Evolutionary conservation across 1,140 invertebrate species (phyloP).

Genomic region (Aleiodes sp.): DNA sequence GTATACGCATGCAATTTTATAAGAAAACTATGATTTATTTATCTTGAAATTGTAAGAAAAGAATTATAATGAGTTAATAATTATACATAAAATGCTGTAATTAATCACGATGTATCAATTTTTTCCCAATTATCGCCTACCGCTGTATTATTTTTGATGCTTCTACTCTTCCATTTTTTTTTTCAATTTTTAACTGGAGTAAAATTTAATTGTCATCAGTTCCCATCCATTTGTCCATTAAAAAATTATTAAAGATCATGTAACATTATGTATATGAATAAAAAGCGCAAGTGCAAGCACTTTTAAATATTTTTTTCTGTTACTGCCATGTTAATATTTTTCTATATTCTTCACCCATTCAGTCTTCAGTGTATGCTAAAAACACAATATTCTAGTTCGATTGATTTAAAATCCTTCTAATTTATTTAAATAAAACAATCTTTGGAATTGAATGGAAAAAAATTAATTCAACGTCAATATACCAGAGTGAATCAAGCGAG

Average conservation of each 20-base stretch:
- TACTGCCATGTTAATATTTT: neutral
- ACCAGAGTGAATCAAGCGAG: neutral
- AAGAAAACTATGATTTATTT: neutral
- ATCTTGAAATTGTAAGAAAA: conserved; percentile 1
- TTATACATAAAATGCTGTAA: neutral
- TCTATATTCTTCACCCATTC: neutral
- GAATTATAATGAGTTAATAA: neutral
- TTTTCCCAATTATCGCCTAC: neutral
- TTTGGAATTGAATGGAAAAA: neutral
- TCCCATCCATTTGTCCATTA: neutral
- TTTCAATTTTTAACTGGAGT: neutral
- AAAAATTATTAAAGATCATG: neutral
- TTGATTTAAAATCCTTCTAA: no score
- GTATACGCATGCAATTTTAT: conserved; percentile 11
- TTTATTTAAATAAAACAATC: neutral
- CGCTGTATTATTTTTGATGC: neutral
- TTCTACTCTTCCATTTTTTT: neutral
- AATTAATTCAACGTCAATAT: neutral
- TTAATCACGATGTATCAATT: conserved; percentile 14
- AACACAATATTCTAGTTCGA: neutral
- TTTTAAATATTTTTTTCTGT: neutral
- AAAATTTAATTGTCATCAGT: neutral
- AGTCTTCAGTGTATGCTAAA: neutral
- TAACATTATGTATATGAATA: conserved; percentile 19
- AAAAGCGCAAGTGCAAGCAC: conserved; percentile 18